Conservation (phyloP, 2,888 invertebrate genomes). For the Resseliella maxima region DNA sequence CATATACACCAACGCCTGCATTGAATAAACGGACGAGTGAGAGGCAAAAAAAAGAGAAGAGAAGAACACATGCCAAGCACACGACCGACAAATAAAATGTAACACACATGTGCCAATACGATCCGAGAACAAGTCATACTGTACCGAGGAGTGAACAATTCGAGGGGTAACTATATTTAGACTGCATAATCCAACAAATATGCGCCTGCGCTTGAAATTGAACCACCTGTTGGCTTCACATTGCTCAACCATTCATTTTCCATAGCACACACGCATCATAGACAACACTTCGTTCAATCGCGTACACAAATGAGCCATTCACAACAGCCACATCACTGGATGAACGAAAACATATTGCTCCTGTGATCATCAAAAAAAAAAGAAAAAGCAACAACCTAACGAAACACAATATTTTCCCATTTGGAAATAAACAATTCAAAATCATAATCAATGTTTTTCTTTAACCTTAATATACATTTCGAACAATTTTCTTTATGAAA, state of each 20-base stretch:
- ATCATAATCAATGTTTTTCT: no score
- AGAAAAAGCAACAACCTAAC: no score
- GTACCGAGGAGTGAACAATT: background rate
- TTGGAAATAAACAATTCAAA: no score
- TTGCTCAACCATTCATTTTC: no score
- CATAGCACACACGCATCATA: background rate
- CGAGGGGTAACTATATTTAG: constrained; percentile 55
- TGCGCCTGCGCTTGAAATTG: constrained; percentile 25
- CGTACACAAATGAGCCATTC: no score
- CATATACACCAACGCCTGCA: constrained; percentile 25
- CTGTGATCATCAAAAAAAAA: no score
- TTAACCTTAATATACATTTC: no score
- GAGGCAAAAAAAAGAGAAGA: background rate
- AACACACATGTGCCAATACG: background rate
- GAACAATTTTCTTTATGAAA: no score
- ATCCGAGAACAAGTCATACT: background rate
- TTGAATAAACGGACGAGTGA: no score
- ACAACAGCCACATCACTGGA: background rate
- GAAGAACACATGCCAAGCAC: background rate
- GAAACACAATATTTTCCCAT: no score
- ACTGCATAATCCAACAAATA: background rate
- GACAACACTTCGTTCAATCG: background rate
- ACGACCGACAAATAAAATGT: no score
- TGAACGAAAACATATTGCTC: no score
- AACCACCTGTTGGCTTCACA: constrained; percentile 35